Evolutionary conservation across 2,797 vertebrate genomes (phyloP), one percentile per base, ranked within the genome.

Genomic region (Muscicapa comitata): DNA sequence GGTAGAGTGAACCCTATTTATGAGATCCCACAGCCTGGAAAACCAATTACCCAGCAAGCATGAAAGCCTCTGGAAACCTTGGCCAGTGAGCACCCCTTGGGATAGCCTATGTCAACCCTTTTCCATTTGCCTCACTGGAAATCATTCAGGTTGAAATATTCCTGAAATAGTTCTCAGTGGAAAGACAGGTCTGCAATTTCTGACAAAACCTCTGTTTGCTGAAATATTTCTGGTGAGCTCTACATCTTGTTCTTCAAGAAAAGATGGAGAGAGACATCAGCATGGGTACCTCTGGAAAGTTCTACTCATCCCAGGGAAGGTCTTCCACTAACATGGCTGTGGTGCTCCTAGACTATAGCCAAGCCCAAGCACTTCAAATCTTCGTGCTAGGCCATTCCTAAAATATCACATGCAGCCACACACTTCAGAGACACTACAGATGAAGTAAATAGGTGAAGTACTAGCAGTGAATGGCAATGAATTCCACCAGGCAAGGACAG

Each of bases 101-200:
- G 57, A 90, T n/a, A 65, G 26, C 9, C 48, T 77, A 38, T 79
- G 71, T 18, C 87, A 93, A 12, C 18, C 4, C 9, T 80, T 88
- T 83, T 88, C 85, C n/a, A 14, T 74, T 91, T 83, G 28, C 62
- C 57, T 94, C 89, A 62, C 17, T 33, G 47, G 29, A 96, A 95
- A 80, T 57, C 42, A 53, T 71, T 73, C 25, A 57, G 31, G 37
- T 83, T 77, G 17, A 94, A 93, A 73, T 57, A 79, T 42, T 88
- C 35, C 79, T 62, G 67, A 93, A 94, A 76, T 51, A 66, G 7
- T 81, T 62, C 25, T 50, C 29, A 17, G 2, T 7, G 18, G 59
- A 89, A 87, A 92, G 42, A 38, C 28, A 67, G 38, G 45, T 59
- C 45, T 88, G 47, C 47, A 47, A 26, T n/a, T 77, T 82, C 74